Evolutionary conservation across 2,113 vertebrate genomes (phyloP), one percentile per base, ranked within the genome.

Genomic region (Phylloscopus whistleri): DNA sequence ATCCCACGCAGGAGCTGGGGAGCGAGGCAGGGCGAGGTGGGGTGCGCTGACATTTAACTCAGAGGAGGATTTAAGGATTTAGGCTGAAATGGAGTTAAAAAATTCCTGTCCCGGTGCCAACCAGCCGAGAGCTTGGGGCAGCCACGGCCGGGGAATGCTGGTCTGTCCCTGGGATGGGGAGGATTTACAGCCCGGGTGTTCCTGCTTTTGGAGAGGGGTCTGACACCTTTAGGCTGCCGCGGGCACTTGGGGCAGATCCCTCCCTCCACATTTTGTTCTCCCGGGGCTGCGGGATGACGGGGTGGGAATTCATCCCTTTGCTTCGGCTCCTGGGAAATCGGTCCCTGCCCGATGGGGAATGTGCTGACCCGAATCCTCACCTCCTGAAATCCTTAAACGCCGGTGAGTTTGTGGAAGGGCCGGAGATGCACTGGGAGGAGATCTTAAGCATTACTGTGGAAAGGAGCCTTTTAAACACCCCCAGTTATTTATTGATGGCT

Each of bases 61-160:
- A 10, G 72, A 12, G 1, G 3, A 33, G 48, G 72, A 52, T 46
- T 89, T 44, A 7, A 30, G 56, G 84, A 49, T 46, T 89, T 44
- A 8, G 1, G 3, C 43, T 2, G 2, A 83, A 83, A 75, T 2
- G 9, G 26, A 78, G 41, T 62, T 78, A 0, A 83, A 93, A 94
- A 68, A 22, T 51, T 10, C 37, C 73, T 41, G 7, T 13, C 26
- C 58, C 1, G 1, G 31, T 16, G 58, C n/a, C 84, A 74, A 11
- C 7, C 23, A 19, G 51, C 20, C 43, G 13, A 35, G 52, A 35
- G 26, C 3, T 4, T 6, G 55, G 55, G 63, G 63, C n/a, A 55
- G 59, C 14, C 2, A 1, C 0, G 1, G 18, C 1, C 0, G 0
- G 23, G 16, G 44, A 52, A 16, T 31, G 46, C 30, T 7, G 56